Evolutionary conservation across 2,888 invertebrate genomes (phyloP).

Genomic region (Heteromyza rotundicornis): DNA sequence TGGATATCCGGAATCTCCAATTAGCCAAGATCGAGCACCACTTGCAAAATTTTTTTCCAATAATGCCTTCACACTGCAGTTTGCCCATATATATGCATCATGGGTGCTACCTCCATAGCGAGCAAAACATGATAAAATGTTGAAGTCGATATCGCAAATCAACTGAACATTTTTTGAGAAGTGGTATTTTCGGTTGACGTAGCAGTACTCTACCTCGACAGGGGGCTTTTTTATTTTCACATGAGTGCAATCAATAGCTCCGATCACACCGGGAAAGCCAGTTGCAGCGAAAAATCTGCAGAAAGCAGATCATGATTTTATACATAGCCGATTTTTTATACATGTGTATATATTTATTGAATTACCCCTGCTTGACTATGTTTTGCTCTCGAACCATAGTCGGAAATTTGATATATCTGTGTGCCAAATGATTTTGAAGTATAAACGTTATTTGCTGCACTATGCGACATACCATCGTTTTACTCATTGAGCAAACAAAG

Average conservation of each 20-base stretch:
- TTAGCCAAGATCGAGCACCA: not conserved
- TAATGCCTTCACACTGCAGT: too few relatives aligned
- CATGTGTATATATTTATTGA: too few relatives aligned
- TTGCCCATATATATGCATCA: too few relatives aligned
- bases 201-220: not conserved
- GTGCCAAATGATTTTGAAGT: not conserved
- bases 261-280: slow-evolving; percentile 1
- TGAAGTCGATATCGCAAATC: too few relatives aligned
- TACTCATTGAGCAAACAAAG: slow-evolving; percentile 11
- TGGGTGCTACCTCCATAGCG: too few relatives aligned
- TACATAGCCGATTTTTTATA: too few relatives aligned
- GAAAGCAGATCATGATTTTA: not conserved
- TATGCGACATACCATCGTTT: slow-evolving; percentile 9
- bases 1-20: slow-evolving; percentile 13
- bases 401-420: not conserved
- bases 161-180: too few relatives aligned
- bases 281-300: slow-evolving; percentile 7
- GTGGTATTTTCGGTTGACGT: too few relatives aligned
- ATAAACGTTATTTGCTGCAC: not conserved
- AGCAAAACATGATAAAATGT: too few relatives aligned
- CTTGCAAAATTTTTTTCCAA: too few relatives aligned
- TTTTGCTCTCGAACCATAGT: not conserved
- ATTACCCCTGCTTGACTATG: slow-evolving; percentile 6
- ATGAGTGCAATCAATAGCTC: slow-evolving; percentile 9
- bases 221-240: slow-evolving; percentile 14